phyloP scores from a whole-genome alignment of 2,113 vertebrate species.

The Salminus brasiliensis region DNA sequence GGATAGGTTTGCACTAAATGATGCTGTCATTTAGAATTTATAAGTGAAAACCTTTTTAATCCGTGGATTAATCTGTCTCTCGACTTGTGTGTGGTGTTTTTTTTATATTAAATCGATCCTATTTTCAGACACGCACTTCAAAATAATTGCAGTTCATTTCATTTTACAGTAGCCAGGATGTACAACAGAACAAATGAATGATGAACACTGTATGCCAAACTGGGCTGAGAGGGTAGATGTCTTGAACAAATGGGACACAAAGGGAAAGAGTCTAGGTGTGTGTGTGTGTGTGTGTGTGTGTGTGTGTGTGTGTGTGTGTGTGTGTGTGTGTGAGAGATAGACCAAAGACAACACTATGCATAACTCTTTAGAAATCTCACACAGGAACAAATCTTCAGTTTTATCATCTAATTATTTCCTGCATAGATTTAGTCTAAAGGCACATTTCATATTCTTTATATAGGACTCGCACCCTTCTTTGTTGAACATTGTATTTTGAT shows the following conservation, averaged over 20 bases:
- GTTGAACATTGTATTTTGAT: constrained; percentile 5
- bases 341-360: constrained; percentile 57
- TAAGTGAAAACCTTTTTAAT: background rate
- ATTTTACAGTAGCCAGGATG: background rate
- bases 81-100: background rate
- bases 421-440: background rate
- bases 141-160: background rate
- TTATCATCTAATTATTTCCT: background rate
- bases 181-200: background rate
- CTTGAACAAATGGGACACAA: background rate
- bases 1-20: background rate
- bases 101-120: background rate
- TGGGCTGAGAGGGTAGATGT: background rate
- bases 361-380: constrained; percentile 4
- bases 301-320: too few species aligned
- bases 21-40: background rate
- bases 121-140: background rate
- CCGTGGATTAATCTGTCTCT: background rate
- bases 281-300: too few species aligned
- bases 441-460: background rate
- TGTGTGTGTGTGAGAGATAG: too few species aligned
- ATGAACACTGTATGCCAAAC: background rate
- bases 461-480: background rate
- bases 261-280: constrained; percentile 1
- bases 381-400: background rate